A percentile compares a stretch with the other conserved stretches of the same genome.
phyloP scores from a whole-genome alignment of 2,888 invertebrate genomes.

The Lottia gigantea region DNA sequence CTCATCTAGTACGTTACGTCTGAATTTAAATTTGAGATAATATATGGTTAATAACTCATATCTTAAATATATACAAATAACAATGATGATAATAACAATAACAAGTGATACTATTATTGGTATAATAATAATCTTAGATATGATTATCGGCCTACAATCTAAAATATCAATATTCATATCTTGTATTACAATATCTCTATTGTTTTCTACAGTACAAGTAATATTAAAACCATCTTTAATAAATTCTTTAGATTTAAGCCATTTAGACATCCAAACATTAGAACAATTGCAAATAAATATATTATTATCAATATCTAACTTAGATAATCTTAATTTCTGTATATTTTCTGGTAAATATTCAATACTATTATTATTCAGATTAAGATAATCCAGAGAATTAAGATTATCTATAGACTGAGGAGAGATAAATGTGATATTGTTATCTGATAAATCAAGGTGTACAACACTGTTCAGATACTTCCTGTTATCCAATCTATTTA shows the following conservation, averaged over 20 bases:
- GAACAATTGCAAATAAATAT: neutral
- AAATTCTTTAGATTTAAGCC: neutral
- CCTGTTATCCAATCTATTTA: neutral
- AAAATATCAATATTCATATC: neutral
- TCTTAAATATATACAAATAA: neutral
- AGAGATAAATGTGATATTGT: neutral
- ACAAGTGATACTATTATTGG: neutral
- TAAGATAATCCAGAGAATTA: neutral
- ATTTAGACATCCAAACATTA: neutral
- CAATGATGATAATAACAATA: neutral
- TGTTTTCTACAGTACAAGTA: neutral
- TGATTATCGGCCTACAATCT: neutral
- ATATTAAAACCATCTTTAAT: neutral
- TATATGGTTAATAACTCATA: neutral
- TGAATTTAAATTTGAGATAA: neutral
- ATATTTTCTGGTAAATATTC: neutral
- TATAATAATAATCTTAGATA: no score
- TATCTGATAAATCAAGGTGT: neutral
- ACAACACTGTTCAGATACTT: neutral
- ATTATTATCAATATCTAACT: neutral
- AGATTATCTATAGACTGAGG: neutral
- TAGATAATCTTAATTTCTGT: neutral
- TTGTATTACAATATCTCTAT: no score
- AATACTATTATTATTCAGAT: neutral
- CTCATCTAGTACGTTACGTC: neutral